Percentiles rank a stretch among this genome's conserved stretches.
phyloP scores from a whole-genome alignment of 1,140 invertebrate genomes.

The Meteorus sp. region DNA sequence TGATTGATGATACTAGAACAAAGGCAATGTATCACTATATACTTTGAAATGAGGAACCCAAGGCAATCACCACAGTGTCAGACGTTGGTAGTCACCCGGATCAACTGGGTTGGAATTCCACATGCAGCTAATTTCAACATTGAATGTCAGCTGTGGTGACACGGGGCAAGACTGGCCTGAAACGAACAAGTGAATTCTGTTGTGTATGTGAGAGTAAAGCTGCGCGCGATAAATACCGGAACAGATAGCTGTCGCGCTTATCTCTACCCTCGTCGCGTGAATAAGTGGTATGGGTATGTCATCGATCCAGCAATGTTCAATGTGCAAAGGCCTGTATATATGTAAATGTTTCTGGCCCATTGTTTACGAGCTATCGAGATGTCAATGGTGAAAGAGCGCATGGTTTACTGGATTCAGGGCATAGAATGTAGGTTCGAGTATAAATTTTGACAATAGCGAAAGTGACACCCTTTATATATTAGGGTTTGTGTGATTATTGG shows the following conservation, averaged over 20 bases:
- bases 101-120: neutral
- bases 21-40: neutral
- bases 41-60: neutral
- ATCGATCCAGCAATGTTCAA: neutral
- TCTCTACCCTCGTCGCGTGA: too few relatives aligned
- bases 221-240: too few relatives aligned
- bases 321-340: neutral
- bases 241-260: too few relatives aligned
- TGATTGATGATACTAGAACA: too few relatives aligned
- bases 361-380: neutral
- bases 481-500: too few relatives aligned
- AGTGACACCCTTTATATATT: too few relatives aligned
- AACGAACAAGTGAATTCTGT: too few relatives aligned
- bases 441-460: too few relatives aligned
- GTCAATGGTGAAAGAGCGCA: neutral
- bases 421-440: too few relatives aligned
- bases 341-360: too few relatives aligned
- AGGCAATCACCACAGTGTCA: neutral
- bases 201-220: too few relatives aligned
- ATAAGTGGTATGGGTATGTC: neutral
- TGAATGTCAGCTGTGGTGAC: slow-evolving; percentile 1
- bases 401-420: too few relatives aligned
- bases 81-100: neutral
- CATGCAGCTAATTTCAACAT: neutral
- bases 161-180: neutral